Evolutionary conservation across 1,140 invertebrate genomes (phyloP).

Genomic region (Sitobion miscanthi): DNA sequence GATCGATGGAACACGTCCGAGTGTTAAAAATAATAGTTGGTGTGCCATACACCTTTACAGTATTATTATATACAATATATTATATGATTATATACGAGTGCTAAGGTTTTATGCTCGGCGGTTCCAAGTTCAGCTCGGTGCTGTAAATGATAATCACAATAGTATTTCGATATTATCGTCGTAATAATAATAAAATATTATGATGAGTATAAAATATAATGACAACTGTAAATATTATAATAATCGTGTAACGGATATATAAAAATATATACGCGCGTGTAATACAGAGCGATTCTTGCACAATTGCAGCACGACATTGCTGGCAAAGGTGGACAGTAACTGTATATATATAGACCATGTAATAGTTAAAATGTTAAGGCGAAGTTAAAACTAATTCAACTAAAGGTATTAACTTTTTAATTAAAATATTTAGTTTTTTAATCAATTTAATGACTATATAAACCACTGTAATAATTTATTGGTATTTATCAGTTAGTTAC

Average conservation of each 20-base stretch:
- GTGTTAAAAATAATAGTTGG: background rate
- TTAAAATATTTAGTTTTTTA: background rate
- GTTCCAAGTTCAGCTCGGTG: background rate
- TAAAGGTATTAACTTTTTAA: background rate
- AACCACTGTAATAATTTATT: too few species aligned
- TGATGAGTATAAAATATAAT: background rate
- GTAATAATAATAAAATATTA: background rate
- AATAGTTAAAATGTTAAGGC: background rate
- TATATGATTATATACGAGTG: background rate
- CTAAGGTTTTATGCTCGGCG: background rate
- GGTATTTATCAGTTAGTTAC: background rate
- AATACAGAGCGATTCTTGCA: background rate
- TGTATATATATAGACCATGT: background rate
- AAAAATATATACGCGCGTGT: background rate
- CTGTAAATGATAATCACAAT: background rate
- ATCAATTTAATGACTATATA: background rate
- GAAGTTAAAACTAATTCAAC: background rate
- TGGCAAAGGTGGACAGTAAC: background rate
- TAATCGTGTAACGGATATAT: background rate
- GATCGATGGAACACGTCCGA: background rate
- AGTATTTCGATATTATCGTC: background rate
- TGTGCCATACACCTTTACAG: background rate
- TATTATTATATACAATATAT: background rate
- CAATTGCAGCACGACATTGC: background rate
- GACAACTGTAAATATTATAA: background rate